These are phyloP conservation scores for Lasioglossum pauxillum DNA, from an alignment of 2,888 invertebrate genomes.

Conservation along the genomic window DNA sequence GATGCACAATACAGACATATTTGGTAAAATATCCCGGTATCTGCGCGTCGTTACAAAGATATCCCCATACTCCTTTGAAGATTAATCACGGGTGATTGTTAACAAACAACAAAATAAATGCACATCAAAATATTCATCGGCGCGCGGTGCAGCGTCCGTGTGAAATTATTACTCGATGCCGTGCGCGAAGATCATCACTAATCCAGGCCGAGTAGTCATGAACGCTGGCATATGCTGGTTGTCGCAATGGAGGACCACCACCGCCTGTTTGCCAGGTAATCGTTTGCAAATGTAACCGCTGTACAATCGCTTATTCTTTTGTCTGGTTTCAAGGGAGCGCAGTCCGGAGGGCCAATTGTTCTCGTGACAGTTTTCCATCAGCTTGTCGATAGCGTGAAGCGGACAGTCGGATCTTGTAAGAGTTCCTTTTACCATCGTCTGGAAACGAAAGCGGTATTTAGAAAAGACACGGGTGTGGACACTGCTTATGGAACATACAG, in stretches of 20 bases:
- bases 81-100: conserved; percentile 40
- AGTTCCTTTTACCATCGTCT: conserved; percentile 97
- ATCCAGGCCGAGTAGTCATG: conserved; percentile 97
- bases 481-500: not conserved
- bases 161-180: conserved; percentile 90
- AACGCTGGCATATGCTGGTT: conserved; percentile 98
- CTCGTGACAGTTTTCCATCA: conserved; percentile 99
- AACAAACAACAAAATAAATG: conserved; percentile 48
- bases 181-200: conserved; percentile 99
- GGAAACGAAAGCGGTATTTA: conserved; percentile 72
- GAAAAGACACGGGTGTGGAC: not conserved
- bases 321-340: conserved; percentile 96
- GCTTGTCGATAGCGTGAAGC: conserved; percentile 95
- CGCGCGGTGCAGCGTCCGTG: conserved; percentile 20
- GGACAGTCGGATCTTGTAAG: conserved; percentile 97
- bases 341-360: conserved; percentile 97
- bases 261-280: conserved; percentile 98
- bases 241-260: conserved; percentile 96
- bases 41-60: conserved; percentile 47
- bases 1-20: conserved; percentile 23
- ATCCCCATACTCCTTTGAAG: conserved; percentile 36
- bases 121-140: conserved; percentile 34
- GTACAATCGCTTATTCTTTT: conserved; percentile 96
- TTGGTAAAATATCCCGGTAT: conserved; percentile 47
- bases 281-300: conserved; percentile 97